Evolutionary conservation across 2,888 invertebrate species (phyloP), one percentile per base, ranked within the genome.

Genomic region (Dicroscelio sp.): DNA sequence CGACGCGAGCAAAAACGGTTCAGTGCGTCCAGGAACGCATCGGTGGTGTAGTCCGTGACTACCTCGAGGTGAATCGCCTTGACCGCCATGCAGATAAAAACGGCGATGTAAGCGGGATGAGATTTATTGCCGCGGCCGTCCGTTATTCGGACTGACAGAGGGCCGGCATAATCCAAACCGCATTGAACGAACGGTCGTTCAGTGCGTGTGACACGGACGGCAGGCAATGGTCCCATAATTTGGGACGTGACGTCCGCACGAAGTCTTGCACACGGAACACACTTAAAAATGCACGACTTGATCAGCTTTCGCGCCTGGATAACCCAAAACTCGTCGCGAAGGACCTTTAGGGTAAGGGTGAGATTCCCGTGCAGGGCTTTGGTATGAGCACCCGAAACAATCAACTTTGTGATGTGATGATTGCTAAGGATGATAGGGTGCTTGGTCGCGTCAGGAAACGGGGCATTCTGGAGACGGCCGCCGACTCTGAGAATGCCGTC

Each of bases 151-250:
- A 86, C 63, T 0, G 55, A 38, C 23, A 91, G 27, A 0, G 84
- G 91, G 1, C 89, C 91, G 1, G 89, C 91, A 30, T 90, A 91
- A 17, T 89, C 91, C 23, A 89, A 76, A 0, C 86, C 84, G 25
- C 52, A 48, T 17, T 88, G 69, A 17, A 27, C 14, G 25, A 91
- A 89, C 0, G 88, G 78, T 20, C 84, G 65, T 2, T 3, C 23
- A 0, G 79, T 17, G 0, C 33, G 69, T 1, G 20, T 83, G 5
- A 73, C 31, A 1, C 73, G 27, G 5, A 0, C 73, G 43, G 58
- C 31, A 4, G 91, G 91, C 12, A 91, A 38, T 2, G 86, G 52
- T 1, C 89, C 84, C 89, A 91, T 91, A 2, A 86, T 58, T 31
- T 91, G 69, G 1, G 10, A 5, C 1, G 71, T 23, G 0, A 76